Percentiles rank a stretch among this genome's conserved stretches.
Conservation (phyloP, 1,140 invertebrate species). For the Goniozus legneri region DNA sequence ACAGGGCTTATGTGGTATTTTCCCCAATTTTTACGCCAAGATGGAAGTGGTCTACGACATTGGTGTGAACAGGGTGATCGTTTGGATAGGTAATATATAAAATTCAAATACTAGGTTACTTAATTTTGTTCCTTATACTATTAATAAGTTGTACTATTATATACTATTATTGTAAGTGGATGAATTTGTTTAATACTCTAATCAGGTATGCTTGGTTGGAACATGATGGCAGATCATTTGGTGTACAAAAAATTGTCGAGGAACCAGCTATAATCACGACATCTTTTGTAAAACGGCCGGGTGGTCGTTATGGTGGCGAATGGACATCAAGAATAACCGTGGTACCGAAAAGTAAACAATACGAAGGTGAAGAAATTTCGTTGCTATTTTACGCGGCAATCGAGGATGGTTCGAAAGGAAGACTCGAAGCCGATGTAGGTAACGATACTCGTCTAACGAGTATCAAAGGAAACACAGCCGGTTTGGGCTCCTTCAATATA, state of each 20-base stretch:
- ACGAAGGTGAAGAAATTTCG: conserved; percentile 58
- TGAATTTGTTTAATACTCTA: too few relatives aligned
- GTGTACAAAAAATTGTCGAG: conserved; percentile 86
- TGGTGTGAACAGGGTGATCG: conserved; percentile 91
- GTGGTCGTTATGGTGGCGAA: conserved; percentile 80
- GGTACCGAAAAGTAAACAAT: conserved; percentile 44
- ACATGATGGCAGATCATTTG: conserved; percentile 91
- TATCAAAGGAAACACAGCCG: conserved; percentile 73
- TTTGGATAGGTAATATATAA: conserved; percentile 64
- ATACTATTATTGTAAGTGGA: background rate
- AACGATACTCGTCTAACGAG: conserved; percentile 61
- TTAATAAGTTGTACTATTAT: background rate
- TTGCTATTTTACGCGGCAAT: conserved; percentile 75
- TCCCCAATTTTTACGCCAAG: conserved; percentile 62
- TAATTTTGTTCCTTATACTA: background rate
- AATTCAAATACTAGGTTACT: background rate
- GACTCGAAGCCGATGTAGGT: conserved; percentile 58
- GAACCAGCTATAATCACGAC: conserved; percentile 74
- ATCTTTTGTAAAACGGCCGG: conserved; percentile 82
- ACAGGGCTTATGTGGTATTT: conserved; percentile 97
- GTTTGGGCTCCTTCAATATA: conserved; percentile 74
- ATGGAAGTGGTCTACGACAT: conserved; percentile 74
- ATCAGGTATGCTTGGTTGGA: conserved; percentile 77
- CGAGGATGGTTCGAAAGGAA: conserved; percentile 66
- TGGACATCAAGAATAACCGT: conserved; percentile 86